phyloP scores from a whole-genome alignment of 1,140 invertebrate genomes.

The Zaprionus africanus region DNA sequence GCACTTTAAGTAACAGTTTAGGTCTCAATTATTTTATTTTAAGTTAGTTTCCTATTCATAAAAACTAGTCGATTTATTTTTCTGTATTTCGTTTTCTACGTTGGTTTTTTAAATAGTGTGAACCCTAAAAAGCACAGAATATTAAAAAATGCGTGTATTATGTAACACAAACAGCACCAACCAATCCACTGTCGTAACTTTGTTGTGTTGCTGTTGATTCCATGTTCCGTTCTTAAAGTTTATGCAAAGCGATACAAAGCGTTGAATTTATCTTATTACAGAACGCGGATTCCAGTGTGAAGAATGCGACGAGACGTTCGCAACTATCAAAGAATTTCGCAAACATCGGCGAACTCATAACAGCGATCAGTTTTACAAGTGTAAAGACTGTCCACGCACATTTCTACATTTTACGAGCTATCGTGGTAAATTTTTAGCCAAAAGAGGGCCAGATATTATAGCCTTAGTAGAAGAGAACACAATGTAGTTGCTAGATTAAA shows the following conservation, averaged over 20 bases:
- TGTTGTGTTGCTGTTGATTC: slow-evolving; percentile 22
- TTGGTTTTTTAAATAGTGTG: neutral
- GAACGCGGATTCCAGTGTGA: slow-evolving; percentile 85
- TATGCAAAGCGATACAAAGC: slow-evolving; percentile 43
- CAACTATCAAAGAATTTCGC: slow-evolving; percentile 85
- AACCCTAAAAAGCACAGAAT: neutral
- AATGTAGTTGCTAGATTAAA: slow-evolving; percentile 1
- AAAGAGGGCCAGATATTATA: neutral
- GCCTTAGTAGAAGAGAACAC: neutral
- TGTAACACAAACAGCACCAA: slow-evolving; percentile 2
- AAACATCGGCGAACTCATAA: slow-evolving; percentile 87
- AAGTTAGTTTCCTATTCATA: neutral
- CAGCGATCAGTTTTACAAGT: slow-evolving; percentile 86
- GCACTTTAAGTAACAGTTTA: neutral
- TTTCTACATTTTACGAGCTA: slow-evolving; percentile 86
- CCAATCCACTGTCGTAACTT: slow-evolving; percentile 24
- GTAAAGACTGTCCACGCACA: slow-evolving; percentile 86
- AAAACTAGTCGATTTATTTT: neutral
- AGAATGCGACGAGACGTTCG: slow-evolving; percentile 86
- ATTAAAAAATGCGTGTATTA: neutral
- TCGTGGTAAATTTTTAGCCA: slow-evolving; percentile 63
- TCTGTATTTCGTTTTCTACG: neutral
- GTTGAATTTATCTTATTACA: slow-evolving; percentile 64
- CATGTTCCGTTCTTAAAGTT: slow-evolving; percentile 25
- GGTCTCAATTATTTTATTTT: neutral